These are phyloP conservation scores for Agrilus planipennis DNA, from an alignment of 1,140 invertebrate genomes.

Conservation along the genomic window DNA sequence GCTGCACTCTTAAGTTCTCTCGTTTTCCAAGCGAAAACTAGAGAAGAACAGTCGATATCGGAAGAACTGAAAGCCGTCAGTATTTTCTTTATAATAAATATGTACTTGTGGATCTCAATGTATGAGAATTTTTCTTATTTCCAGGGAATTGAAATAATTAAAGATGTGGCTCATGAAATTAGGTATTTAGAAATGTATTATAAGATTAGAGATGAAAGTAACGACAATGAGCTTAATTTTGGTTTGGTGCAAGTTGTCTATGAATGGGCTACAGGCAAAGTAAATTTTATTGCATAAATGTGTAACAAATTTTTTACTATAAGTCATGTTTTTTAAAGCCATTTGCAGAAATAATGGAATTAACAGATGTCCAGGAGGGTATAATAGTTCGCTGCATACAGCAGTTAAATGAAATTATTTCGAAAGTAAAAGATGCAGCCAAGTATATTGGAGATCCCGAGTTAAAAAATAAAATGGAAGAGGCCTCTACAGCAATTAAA, in stretches of 20 bases:
- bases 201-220: constrained; percentile 36
- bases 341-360: constrained; percentile 84
- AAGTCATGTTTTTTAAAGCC: constrained; percentile 42
- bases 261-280: constrained; percentile 86
- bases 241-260: constrained; percentile 87
- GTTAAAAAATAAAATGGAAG: constrained; percentile 88
- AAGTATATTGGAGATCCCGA: constrained; percentile 85
- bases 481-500: constrained; percentile 85
- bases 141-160: constrained; percentile 45
- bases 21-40: constrained; percentile 78
- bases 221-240: constrained; percentile 69
- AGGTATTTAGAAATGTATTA: constrained; percentile 36
- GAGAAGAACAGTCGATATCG: constrained; percentile 37
- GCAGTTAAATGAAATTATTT: constrained; percentile 83
- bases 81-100: constrained; percentile 1
- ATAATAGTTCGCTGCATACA: constrained; percentile 97
- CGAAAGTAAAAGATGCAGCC: constrained; percentile 87
- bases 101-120: background rate
- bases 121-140: constrained; percentile 14
- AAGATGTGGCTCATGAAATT: constrained; percentile 34
- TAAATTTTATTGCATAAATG: constrained; percentile 32
- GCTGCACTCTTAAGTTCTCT: constrained; percentile 83
- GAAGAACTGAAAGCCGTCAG: constrained; percentile 39
- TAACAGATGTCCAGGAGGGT: constrained; percentile 94
- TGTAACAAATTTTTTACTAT: background rate